Base-by-base conservation (phyloP, 1,140 invertebrate genomes). In the Leptinotarsa lineolata region DNA sequence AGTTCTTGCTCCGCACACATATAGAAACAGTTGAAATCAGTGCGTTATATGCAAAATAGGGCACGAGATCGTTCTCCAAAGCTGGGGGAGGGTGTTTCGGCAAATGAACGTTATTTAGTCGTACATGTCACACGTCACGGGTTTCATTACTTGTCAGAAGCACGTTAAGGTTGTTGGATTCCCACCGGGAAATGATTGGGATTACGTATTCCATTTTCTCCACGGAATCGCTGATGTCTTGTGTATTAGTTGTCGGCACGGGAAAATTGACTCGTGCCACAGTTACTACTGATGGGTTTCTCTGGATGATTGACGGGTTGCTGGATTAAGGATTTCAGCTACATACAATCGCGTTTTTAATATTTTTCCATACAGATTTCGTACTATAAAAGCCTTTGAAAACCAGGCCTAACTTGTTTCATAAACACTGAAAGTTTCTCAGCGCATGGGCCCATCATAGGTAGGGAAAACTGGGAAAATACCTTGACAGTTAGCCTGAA, bases 161-260 rank as follows among this genome's bases (percentile, higher is more conserved):
- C 48, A 54, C 48, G 48, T 16, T 54, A 18, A 54, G 48, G 48
- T 54, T 54, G 72, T 59, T 45, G 22, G 46, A 69, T 54, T 69
- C 68, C 68, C 68, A 44, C 46, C n/a, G 68, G 68, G 44, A 54
- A 18, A 54, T 48, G 68, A 69, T 69, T 69, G 68, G 68, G 44
- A 69, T 69, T 69, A 69, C 54, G 68, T 69, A 69, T 69, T 69
- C 68, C 68, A 64, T 73, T 73, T 68, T 44, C 48, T 54, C 64
- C 22, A 18, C 22, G 22, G 64, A 64, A 15, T 44, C 44, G 64
- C 39, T n/a, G 64, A 66, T 66, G 64, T 66, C 64, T 66, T 66
- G 39, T 54, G 48, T 54, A 54, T 54, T 54, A 54, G 48, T 54
- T 54, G 48, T 39, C 39, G n/a, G n/a, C 22, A 44, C 12, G 22